These are phyloP conservation scores for Cotesia glomerata DNA, from an alignment of 1,140 invertebrate genomes.

Conservation along the genomic window DNA sequence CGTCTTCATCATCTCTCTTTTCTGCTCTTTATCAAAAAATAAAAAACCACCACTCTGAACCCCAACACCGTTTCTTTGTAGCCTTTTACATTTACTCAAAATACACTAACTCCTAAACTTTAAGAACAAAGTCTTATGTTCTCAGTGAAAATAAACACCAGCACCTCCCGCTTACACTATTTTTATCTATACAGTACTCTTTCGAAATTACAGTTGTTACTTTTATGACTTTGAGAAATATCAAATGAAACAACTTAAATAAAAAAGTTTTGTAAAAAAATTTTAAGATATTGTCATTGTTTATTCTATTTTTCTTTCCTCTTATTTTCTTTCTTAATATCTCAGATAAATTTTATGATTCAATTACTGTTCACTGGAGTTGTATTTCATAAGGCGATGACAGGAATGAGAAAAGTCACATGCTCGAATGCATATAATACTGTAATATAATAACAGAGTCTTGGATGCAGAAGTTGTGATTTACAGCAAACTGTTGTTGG, in stretches of 20 bases:
- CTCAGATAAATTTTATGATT: no score
- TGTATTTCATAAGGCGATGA: no score
- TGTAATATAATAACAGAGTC: not conserved
- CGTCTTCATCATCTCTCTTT: constrained; percentile 14
- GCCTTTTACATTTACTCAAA: constrained; percentile 9
- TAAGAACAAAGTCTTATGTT: not conserved
- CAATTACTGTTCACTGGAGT: no score
- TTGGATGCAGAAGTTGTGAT: not conserved
- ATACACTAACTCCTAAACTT: not conserved
- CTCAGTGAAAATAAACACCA: no score
- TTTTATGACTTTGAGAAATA: no score
- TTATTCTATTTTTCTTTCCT: no score
- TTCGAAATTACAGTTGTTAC: not conserved
- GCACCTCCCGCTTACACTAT: not conserved
- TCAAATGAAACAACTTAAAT: no score
- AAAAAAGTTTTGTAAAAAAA: no score
- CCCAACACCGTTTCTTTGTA: constrained; percentile 8
- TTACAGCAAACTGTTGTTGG: not conserved
- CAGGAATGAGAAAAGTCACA: not conserved
- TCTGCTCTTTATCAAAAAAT: not conserved
- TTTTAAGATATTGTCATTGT: no score
- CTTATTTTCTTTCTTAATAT: no score
- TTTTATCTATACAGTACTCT: not conserved
- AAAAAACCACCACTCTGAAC: not conserved
- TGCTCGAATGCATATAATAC: not conserved